A percentile compares a stretch with the other conserved stretches of the same genome.
Evolutionary conservation across 2,888 invertebrate genomes (phyloP).

Genomic region (Pimpla rufipes): DNA sequence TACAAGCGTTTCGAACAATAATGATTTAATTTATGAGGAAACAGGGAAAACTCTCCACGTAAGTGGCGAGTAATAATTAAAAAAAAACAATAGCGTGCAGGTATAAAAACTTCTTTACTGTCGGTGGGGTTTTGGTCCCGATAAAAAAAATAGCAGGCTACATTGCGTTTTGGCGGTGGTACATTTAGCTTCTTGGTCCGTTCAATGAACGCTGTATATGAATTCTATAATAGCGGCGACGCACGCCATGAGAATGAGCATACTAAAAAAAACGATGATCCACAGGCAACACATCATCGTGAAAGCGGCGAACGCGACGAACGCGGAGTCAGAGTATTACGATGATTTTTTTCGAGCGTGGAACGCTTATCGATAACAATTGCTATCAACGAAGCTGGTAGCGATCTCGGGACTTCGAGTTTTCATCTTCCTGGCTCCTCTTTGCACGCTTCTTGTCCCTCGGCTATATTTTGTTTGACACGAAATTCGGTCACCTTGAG

Average conservation of each 20-base stretch:
- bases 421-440: neutral
- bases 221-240: neutral
- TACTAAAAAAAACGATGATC: neutral
- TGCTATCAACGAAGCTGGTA: neutral
- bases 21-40: neutral
- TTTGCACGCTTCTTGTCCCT: neutral
- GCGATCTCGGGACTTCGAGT: neutral
- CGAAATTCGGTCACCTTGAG: neutral
- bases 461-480: neutral
- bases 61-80: neutral
- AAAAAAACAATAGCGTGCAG: neutral
- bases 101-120: neutral
- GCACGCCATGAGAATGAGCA: constrained; percentile 6
- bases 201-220: neutral
- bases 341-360: neutral
- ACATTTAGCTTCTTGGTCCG: neutral
- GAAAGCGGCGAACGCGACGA: neutral
- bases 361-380: neutral
- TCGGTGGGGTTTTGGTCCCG: neutral
- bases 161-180: neutral
- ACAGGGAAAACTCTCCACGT: too few relatives aligned
- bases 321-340: neutral
- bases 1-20: too few relatives aligned
- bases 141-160: neutral
- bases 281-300: neutral